phyloP scores from a whole-genome alignment of 2,888 invertebrate species.

The Sipunculus nudus region DNA sequence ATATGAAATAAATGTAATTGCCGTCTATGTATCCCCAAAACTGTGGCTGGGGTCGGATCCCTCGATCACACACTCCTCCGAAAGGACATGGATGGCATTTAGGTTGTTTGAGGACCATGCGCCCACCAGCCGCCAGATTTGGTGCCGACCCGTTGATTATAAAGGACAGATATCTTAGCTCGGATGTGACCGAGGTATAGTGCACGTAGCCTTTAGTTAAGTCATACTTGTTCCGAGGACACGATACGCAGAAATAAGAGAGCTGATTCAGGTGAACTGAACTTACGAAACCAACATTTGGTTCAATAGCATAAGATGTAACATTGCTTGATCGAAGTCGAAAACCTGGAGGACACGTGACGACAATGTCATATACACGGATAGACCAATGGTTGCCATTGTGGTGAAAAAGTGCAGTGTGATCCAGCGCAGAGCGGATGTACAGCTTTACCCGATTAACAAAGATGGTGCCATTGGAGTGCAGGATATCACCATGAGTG shows the following conservation, averaged over 20 bases:
- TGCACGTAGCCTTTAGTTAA: constrained; percentile 24
- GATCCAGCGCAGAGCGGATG: constrained; percentile 2
- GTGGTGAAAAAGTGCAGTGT: constrained; percentile 19
- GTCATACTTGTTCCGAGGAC: constrained; percentile 25
- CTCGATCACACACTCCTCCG: constrained; percentile 22
- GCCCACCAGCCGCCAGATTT: too few species aligned
- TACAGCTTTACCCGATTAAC: neutral
- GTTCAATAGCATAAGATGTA: constrained; percentile 18
- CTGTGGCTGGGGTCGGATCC: constrained; percentile 19
- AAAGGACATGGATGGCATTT: constrained; percentile 30
- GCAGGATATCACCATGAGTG: constrained; percentile 26
- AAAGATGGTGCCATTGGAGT: constrained; percentile 27
- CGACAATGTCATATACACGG: constrained; percentile 12
- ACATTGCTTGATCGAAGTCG: constrained; percentile 21
- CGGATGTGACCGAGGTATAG: constrained; percentile 21
- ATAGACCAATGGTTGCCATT: constrained; percentile 28
- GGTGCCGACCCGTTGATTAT: too few species aligned
- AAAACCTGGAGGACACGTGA: constrained; percentile 26
- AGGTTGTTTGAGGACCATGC: too few species aligned
- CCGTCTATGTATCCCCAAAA: constrained; percentile 26
- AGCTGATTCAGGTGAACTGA: constrained; percentile 29
- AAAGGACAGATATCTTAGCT: too few species aligned
- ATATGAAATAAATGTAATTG: constrained; percentile 11
- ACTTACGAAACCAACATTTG: constrained; percentile 10
- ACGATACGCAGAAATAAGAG: constrained; percentile 29